Percentiles rank a stretch among this genome's conserved stretches.
These are phyloP conservation scores for Oreochromis spilurus DNA, from an alignment of 2,113 vertebrate species.

Conservation along the genomic window DNA sequence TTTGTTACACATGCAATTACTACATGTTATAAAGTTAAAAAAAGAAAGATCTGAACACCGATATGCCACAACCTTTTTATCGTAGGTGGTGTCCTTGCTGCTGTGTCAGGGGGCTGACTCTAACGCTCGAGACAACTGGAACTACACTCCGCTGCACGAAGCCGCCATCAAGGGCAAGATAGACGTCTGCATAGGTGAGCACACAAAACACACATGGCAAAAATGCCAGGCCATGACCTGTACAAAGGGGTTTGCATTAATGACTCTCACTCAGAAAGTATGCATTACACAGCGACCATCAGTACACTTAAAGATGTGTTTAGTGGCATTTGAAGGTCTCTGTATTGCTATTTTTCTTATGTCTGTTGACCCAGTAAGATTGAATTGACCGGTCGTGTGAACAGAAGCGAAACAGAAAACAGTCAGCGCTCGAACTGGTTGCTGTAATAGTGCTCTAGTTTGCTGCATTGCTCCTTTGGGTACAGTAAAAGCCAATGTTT, in stretches of 20 bases:
- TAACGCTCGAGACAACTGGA: conserved; percentile 97
- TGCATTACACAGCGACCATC: not conserved
- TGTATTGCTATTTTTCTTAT: not conserved
- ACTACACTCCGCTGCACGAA: conserved; percentile 96
- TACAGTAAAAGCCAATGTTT: not conserved
- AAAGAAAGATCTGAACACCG: not conserved
- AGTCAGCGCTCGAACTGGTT: not conserved
- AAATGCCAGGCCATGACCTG: not conserved
- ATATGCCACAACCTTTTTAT: not conserved
- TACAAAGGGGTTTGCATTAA: not conserved
- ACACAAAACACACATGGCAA: not conserved
- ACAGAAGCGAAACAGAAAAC: not conserved
- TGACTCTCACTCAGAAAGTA: not conserved
- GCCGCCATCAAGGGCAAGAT: conserved; percentile 97
- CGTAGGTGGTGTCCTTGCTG: conserved; percentile 84
- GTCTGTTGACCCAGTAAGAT: not conserved
- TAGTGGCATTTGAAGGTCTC: not conserved
- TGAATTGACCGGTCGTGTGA: not conserved
- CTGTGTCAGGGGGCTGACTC: conserved; percentile 90
- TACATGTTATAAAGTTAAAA: not conserved
- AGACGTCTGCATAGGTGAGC: conserved; percentile 93
- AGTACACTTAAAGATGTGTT: not conserved
- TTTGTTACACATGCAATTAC: not conserved
- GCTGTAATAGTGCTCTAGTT: not conserved
- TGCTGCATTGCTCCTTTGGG: not conserved